Evolutionary conservation across 2,888 invertebrate genomes (phyloP), one percentile per base, ranked within the genome.

Genomic region (Tipula helvola): DNA sequence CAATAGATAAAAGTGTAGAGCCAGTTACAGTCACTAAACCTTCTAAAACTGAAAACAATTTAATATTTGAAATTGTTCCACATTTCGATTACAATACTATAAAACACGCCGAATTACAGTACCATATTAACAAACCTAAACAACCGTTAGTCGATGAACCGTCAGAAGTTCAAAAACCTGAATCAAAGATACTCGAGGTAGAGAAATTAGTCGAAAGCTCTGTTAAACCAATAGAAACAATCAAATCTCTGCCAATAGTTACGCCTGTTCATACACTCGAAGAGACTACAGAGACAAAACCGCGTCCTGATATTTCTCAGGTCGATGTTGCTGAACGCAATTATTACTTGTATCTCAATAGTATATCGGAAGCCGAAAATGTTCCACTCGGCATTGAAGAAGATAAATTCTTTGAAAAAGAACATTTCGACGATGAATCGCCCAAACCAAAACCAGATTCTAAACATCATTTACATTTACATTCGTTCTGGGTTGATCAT

Each of bases 321-420:
- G 16, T 16, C 10, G 41, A 84, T 36, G 88, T 89, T 86, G 88
- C 89, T 2, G 90, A 89, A 88, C 87, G 87, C 36, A 88, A 88
- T 42, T 89, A 88, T 71, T 88, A 88, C 86, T 41, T 88, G 36
- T 88, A 88, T 86, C 86, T 88, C 1, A 86, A 85, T 44, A 83
- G 39, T 57, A 41, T 41, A 57, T 52, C 52, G 13, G 86, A 47
- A 47, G 86, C 86, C 4, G 41, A 86, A 85, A 85, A 85, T 18
- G 42, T 42, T 42, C 85, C 85, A 28, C 85, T 84, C 16, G 84
- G 84, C 39, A 84, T 84, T 39, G 84, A 84, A 84, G 84, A 84
- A 39, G 41, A 41, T 2, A 16, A 84, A 16, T 71, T 71, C 10
- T 71, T 71, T 28, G 71, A 71, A 71, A 71, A 71, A 71, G 41